These are phyloP conservation scores for Ophion slaviceki DNA, from an alignment of 2,888 invertebrate genomes.

Conservation along the genomic window DNA sequence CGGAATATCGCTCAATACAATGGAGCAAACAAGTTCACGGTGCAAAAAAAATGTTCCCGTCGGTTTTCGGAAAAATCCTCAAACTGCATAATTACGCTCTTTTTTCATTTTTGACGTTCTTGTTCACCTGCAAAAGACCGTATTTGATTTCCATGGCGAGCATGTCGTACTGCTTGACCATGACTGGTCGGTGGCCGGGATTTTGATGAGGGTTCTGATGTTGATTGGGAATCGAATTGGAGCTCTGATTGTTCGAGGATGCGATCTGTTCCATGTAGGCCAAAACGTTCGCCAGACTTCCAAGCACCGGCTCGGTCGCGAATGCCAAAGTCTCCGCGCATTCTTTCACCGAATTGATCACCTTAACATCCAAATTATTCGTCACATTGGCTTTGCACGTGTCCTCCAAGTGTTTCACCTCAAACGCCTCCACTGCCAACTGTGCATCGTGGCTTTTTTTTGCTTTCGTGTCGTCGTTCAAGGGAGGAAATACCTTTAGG, in stretches of 20 bases:
- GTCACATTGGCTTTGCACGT: background rate
- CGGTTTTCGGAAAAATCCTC: too few species aligned
- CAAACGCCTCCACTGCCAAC: too few species aligned
- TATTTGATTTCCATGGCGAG: constrained; percentile 97
- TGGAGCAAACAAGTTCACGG: too few species aligned
- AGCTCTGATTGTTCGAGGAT: constrained; percentile 74
- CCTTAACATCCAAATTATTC: constrained; percentile 45
- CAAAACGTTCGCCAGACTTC: constrained; percentile 95
- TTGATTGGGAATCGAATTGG: constrained; percentile 78
- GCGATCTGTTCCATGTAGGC: constrained; percentile 89
- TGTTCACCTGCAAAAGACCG: constrained; percentile 93
- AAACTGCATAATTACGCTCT: background rate
- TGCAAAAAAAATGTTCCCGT: too few species aligned
- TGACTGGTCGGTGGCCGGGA: constrained; percentile 85
- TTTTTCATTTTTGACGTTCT: background rate
- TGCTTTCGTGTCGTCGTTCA: too few species aligned
- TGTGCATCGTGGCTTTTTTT: too few species aligned
- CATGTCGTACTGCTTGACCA: constrained; percentile 93
- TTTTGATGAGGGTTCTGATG: constrained; percentile 69
- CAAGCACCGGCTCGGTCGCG: constrained; percentile 95
- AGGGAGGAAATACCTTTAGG: too few species aligned
- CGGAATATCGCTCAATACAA: too few species aligned
- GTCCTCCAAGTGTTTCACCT: background rate
- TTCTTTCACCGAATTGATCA: constrained; percentile 87
- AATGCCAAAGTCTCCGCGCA: constrained; percentile 95